Conservation (phyloP, 2,888 invertebrate species). For the Tolmerus cingulatus region DNA sequence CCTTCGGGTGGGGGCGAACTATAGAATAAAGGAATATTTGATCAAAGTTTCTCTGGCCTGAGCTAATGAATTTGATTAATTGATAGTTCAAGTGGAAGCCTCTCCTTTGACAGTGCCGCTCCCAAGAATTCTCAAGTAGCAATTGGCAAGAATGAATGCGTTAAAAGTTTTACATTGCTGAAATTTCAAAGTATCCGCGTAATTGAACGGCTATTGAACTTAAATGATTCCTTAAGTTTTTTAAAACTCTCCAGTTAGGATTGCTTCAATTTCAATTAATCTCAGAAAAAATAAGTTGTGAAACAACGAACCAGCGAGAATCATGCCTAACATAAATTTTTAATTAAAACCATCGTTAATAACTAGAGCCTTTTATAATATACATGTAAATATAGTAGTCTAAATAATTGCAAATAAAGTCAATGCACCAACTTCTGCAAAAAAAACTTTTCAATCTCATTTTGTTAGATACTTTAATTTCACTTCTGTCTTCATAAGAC, state of each 20-base stretch:
- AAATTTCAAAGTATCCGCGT: not conserved
- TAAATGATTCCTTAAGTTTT: not conserved
- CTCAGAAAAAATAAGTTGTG: no score
- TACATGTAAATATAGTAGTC: no score
- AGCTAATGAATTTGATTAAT: constrained; percentile 36
- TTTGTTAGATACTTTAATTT: no score
- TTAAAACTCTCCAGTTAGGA: not conserved
- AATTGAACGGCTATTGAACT: not conserved
- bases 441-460: no score
- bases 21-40: constrained; percentile 18
- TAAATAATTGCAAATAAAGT: no score
- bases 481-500: no score
- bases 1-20: not conserved
- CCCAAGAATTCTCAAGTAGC: not conserved
- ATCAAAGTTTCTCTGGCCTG: not conserved
- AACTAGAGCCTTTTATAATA: no score
- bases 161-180: not conserved
- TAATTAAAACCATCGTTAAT: no score
- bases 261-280: not conserved
- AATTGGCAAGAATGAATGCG: not conserved
- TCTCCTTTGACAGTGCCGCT: not conserved
- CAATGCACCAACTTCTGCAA: no score
- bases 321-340: no score
- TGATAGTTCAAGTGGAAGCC: constrained; percentile 24
- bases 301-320: no score